Base-by-base conservation (phyloP, 30 jellyfish, hydroid and myxozoan species). In the Haliclystus octoradiatus region DNA sequence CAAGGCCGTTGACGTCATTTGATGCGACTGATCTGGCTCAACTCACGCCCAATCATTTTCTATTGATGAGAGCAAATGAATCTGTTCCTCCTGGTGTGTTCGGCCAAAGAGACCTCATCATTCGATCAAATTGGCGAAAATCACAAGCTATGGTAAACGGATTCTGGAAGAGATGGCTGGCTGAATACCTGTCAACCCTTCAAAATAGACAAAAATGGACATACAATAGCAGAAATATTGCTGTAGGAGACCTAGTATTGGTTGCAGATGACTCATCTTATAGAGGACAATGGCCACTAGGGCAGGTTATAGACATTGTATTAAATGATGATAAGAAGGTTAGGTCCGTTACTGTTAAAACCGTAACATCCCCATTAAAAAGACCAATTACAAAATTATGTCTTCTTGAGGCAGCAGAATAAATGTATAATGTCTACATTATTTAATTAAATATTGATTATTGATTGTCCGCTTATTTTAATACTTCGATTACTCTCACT, bases 271-370 rank as follows among this genome's bases (percentile, higher is more conserved):
- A n/a, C n/a, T n/a, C 26, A 65, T 22, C 47, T 24, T 72, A 71
- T 1, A 49, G 79, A 64, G 73, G 79, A 63, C 69, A 51, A 2
- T 75, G 79, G 87, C 87, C 79, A 30, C 47, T 75, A 52, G 87
- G 79, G 28, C 2, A 68, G 34, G 31, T 75, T 40, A 50, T 30
- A 2, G 73, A 64, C 49, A 78, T 75, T 22, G 33, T 49, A 30
- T 15, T 25, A 26, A 71, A 71, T 26, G 49, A 76, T 47, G 77
- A 73, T 33, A 40, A 63, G 22, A 68, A 60, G 51, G 76, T 50
- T 65, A 72, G 72, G 23, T 65, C 79, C 61, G 84, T 72, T 22
- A 46, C 29, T 26, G 69, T 53, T 53, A 62, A 29, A 31, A 73
- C 84, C 0, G 33, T 30, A 74, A 64, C 31, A 47, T 64, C 87